Evolutionary conservation across 2,113 vertebrate genomes (phyloP), one percentile per base, ranked within the genome.

Genomic region (Poecile atricapillus): DNA sequence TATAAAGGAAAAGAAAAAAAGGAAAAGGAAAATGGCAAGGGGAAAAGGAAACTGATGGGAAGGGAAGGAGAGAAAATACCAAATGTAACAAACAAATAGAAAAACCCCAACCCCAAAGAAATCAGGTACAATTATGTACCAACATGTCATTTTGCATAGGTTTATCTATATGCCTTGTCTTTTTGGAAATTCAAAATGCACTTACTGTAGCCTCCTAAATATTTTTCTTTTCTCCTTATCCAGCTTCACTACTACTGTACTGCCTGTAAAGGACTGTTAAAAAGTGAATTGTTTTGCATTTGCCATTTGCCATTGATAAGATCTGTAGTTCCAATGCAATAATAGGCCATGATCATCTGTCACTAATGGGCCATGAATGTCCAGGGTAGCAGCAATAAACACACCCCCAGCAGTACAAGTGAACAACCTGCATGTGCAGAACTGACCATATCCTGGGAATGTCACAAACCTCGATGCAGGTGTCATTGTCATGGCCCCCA

Each of bases 381-480:
- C 44, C 23, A n/a, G 25, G 35, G 19, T 7, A 59, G 23, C 4
- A 4, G 30, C 1, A 2, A 43, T 43, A 37, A 43, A n/a, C 30
- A 43, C 44, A 41, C 1, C 3, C 8, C 28, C 37, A 21, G 5
- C 15, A 12, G 30, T 23, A 41, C 35, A 50, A 27, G 15, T 28
- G 30, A 43, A n/a, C 12, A 30, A 22, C 12, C 24, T 43, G 37
- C 15, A 6, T 24, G 8, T 28, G 12, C 12, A 70, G 55, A 50
- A 6, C 18, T 22, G 47, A 27, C 35, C 30, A 13, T 30, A 28
- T 35, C 20, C 41, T 2, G 10, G 53, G 23, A n/a, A 28, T 7
- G 6, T 13, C 31, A 3, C 11, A 23, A n/a, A 21, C 52, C 5
- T 33, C 0, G 2, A 20, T 35, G 33, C 8, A 22, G 0, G 3